A percentile compares a stretch with the other conserved stretches of the same genome.
Conservation (phyloP, 2,113 vertebrate species). For the Neotoma lepida region DNA sequence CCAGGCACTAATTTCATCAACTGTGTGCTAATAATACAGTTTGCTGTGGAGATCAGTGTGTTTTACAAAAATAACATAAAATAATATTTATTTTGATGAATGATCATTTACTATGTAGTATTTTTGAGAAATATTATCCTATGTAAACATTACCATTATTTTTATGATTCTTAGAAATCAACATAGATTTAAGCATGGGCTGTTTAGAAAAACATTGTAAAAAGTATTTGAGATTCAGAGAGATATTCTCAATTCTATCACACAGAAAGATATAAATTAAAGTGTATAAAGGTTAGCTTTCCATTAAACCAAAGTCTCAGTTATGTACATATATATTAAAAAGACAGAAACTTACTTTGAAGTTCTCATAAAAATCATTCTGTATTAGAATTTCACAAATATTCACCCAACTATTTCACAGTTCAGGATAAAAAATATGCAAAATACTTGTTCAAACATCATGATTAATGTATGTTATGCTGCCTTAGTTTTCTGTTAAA, state of each 20-base stretch:
- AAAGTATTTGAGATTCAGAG: not conserved
- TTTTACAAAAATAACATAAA: conserved; percentile 14
- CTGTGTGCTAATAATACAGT: not conserved
- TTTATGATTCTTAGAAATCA: conserved; percentile 13
- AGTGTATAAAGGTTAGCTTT: not conserved
- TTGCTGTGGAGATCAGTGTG: not conserved
- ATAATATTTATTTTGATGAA: not conserved
- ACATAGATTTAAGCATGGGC: not conserved
- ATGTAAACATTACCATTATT: not conserved
- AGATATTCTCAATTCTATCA: not conserved
- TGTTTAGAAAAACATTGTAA: not conserved
- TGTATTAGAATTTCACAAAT: conserved; percentile 74
- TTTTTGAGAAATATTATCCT: not conserved
- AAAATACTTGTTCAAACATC: conserved; percentile 68
- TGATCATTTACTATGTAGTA: not conserved
- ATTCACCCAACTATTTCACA: conserved; percentile 70
- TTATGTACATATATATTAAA: conserved; percentile 52
- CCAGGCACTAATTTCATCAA: not conserved
- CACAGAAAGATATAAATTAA: not conserved
- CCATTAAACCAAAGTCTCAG: not conserved
- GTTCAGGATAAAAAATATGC: conserved; percentile 62
- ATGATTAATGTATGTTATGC: not conserved
- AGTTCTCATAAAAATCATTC: conserved; percentile 62
- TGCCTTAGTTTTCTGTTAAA: conserved; percentile 51
- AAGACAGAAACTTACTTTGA: conserved; percentile 60